Conservation (phyloP, 2,797 vertebrate species). For the Craterocephalus amniculus region DNA sequence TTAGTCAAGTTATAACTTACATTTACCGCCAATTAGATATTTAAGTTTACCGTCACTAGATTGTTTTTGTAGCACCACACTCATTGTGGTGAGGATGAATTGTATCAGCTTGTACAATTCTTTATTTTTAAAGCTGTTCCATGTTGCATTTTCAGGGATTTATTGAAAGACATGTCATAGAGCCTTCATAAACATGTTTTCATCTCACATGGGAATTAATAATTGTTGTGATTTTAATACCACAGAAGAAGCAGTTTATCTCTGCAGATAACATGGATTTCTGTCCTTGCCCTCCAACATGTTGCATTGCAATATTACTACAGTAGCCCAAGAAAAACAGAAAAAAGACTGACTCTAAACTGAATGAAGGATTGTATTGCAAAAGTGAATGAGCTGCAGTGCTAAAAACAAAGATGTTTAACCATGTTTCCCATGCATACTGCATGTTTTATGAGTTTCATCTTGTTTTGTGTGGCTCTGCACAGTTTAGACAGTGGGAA, state of each 20-base stretch:
- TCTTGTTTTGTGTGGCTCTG: neutral
- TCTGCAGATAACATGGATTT: neutral
- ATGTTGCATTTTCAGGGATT: neutral
- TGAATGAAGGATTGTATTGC: neutral
- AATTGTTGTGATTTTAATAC: neutral
- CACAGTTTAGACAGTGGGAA: neutral
- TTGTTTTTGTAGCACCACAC: neutral
- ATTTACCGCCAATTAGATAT: neutral
- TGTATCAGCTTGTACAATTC: neutral
- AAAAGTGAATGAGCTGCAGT: neutral
- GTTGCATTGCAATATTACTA: neutral
- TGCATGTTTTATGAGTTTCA: neutral
- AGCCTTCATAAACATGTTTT: neutral
- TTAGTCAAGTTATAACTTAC: too few species aligned
- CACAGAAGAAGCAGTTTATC: neutral
- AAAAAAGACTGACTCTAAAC: neutral
- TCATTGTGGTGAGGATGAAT: neutral
- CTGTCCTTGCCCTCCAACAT: neutral
- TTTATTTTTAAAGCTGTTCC: neutral
- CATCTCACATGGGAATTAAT: neutral
- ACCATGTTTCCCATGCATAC: too few species aligned
- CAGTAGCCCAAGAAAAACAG: neutral
- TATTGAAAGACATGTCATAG: neutral
- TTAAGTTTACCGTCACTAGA: neutral
- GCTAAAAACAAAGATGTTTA: neutral